Evolutionary conservation across 2,797 vertebrate genomes (phyloP).

Genomic region (Darevskia mixta): DNA sequence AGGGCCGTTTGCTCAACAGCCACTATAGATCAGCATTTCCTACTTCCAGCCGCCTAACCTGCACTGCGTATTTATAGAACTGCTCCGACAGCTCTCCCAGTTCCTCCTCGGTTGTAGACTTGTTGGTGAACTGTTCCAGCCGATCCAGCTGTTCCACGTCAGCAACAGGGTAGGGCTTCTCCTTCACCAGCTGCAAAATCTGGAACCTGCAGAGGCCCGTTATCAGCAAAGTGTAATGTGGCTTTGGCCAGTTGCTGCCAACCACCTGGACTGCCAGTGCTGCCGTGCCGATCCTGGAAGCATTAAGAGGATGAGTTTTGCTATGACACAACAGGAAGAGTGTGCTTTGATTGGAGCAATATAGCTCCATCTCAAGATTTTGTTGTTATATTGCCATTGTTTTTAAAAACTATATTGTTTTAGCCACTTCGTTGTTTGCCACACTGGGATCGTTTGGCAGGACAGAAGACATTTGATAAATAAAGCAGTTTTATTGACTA

Average conservation of each 20-base stretch:
- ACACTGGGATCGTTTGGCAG: too few species aligned
- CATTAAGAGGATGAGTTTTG: not conserved
- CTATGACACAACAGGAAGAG: not conserved
- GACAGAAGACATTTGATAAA: too few species aligned
- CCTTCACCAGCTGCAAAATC: conserved; percentile 86
- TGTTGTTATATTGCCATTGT: too few species aligned
- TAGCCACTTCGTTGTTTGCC: too few species aligned
- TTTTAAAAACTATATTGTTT: too few species aligned
- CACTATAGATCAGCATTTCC: not conserved
- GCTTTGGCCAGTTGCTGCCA: conserved; percentile 98
- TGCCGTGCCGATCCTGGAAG: conserved; percentile 91
- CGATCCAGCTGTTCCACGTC: conserved; percentile 95
- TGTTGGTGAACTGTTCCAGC: conserved; percentile 87
- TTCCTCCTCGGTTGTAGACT: conserved; percentile 80
- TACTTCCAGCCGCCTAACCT: conserved; percentile 78
- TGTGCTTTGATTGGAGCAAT: too few species aligned
- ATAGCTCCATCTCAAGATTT: not conserved
- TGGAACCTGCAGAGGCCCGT: conserved; percentile 95
- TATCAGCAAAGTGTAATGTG: conserved; percentile 94
- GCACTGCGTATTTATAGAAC: conserved; percentile 92
- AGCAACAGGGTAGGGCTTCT: conserved; percentile 91
- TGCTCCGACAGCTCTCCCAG: conserved; percentile 89
- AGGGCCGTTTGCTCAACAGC: not conserved
- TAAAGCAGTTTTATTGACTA: not conserved
- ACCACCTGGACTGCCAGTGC: conserved; percentile 94